These are phyloP conservation scores for Carassius carassius DNA, from an alignment of 2,113 vertebrate species.

Conservation along the genomic window DNA sequence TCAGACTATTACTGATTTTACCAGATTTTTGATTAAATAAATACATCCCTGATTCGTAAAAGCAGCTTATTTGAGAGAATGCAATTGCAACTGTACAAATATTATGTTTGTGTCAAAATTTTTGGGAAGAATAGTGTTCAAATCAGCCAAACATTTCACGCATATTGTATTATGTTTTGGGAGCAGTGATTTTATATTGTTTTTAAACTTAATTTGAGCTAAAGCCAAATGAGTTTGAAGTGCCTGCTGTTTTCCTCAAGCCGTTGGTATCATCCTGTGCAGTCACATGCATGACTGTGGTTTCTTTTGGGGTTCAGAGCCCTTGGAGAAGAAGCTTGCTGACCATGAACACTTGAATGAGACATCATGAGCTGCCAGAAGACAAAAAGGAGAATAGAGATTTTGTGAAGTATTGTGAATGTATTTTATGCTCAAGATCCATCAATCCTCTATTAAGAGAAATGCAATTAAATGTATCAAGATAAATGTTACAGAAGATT, in stretches of 20 bases:
- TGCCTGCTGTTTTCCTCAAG: constrained; percentile 28
- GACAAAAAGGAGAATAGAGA: not conserved
- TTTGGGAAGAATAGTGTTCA: not conserved
- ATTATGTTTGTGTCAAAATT: not conserved
- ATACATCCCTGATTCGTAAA: not conserved
- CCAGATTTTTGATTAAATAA: not conserved
- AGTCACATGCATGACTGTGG: not conserved
- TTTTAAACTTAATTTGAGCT: constrained; percentile 27
- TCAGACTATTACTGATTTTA: not conserved
- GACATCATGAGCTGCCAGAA: constrained; percentile 16
- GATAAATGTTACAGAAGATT: constrained; percentile 1
- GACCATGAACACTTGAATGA: constrained; percentile 10
- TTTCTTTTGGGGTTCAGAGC: constrained; percentile 35
- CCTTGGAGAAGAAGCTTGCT: not conserved
- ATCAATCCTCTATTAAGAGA: not conserved
- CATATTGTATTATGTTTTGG: constrained; percentile 23
- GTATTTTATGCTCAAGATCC: not conserved
- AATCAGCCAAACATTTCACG: constrained; percentile 1
- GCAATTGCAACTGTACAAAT: not conserved
- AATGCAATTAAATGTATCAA: constrained; percentile 3
- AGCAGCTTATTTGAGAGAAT: not conserved
- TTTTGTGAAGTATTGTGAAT: not conserved
- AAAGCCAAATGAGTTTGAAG: constrained; percentile 39
- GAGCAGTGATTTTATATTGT: not conserved
- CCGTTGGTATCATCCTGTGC: constrained; percentile 28